Evolutionary conservation across 2,888 invertebrate genomes (phyloP), one percentile per base, ranked within the genome.

Genomic region (Luperina nickerlii): DNA sequence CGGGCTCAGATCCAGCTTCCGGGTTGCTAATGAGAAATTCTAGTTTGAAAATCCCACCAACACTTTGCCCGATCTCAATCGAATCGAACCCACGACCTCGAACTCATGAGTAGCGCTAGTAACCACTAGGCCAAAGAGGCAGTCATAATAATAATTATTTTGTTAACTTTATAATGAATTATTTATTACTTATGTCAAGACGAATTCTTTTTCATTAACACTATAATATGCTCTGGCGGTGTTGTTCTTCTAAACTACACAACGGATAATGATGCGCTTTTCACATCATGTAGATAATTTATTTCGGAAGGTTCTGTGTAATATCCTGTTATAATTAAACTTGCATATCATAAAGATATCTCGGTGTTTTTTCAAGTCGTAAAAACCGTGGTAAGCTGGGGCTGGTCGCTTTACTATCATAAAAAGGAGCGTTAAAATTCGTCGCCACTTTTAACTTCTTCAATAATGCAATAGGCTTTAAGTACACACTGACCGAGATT

Each of bases 401-500:
- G 42, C 24, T 24, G 42, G 42, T 42, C 5, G 24, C 67, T 42
- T 15, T 6, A 27, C 27, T 51, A 15, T n/a, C 38, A 42, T 38
- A 69, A 38, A 1, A 20, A 5, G 45, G 20, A 51, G 15, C 48
- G 38, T 60, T 68, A 27, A 48, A 71, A 72, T 72, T 20, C 7
- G 42, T 57, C 27, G 13, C 57, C 80, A 65, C 15, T 79, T 65
- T 65, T 60, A 79, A 69, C 42, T 60, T 54, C 51, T 73, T 71
- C 24, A n/a, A 65, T 81, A 72, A 85, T 83, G 48, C 24, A 60
- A 65, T 85, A 76, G 48, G 6, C 42, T 68, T 69, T 48, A 60
- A 38, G 38, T 51, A 65, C 38, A 68, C 63, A 63, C 69, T 42
- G 24, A 51, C 51, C 48, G 48, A 72, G 67, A 82, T 82, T 82